Base-by-base conservation (phyloP, 2,888 invertebrate genomes). In the Tipula unca region DNA sequence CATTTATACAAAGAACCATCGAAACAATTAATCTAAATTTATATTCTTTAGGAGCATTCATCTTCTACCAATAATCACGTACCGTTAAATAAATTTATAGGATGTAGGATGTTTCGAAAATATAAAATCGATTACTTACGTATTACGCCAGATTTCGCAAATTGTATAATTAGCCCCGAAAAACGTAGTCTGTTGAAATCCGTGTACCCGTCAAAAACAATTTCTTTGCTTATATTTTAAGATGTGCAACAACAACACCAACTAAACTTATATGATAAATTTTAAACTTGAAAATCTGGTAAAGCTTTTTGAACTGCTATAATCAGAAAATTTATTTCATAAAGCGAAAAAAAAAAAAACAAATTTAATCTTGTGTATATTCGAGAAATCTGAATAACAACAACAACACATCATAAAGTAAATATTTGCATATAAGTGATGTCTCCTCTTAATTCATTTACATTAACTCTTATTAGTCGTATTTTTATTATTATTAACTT, bases 381-480 rank as follows among this genome's bases (percentile, higher is more conserved):
- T 69, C 69, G 69, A 69, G 69, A 69, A 69, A 69, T 69, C 25
- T 69, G 69, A 69, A 69, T 69, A 69, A 69, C 8, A 20, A 20
- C 69, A 69, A 69, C 69, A 69, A 69, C 17, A 48, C n/a, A 20
- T 69, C 25, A 25, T 69, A 25, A 69, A 69, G 69, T 25, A 69
- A 69, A 69, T 69, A 69, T 69, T 69, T 69, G 69, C 69, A 69
- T 25, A 69, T 10, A 10, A 25, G 69, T 69, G 69, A 69, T 69
- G 69, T 69, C 69, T 69, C 69, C 69, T 69, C 69, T 69, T 69
- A 69, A 69, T 69, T 69, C 69, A 69, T 69, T 69, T 69, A 10
- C 69, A 69, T 69, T 69, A 25, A 69, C 69, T 69, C 69, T 69
- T 25, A 69, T 69, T 69, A 17, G 48, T 48, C 48, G 32, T 32